Evolutionary conservation across 2,113 vertebrate genomes (phyloP).

Genomic region (Pseudorasbora parva): DNA sequence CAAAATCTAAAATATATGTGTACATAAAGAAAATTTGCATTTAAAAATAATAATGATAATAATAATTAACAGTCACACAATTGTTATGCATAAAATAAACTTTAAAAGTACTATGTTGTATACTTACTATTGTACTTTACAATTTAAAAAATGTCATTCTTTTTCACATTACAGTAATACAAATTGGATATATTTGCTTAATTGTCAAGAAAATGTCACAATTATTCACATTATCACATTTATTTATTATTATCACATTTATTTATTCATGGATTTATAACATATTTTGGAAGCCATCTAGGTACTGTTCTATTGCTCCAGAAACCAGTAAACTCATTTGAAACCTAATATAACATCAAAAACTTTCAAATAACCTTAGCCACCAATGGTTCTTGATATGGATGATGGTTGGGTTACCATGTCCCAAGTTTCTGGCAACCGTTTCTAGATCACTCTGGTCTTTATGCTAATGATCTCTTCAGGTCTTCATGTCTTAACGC

Average conservation of each 20-base stretch:
- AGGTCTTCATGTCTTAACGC: constrained; percentile 6
- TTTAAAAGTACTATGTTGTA: too few species aligned
- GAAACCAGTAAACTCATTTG: background rate
- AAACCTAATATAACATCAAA: background rate
- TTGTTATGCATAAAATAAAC: too few species aligned
- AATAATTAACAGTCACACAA: too few species aligned
- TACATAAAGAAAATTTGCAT: too few species aligned
- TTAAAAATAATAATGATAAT: too few species aligned
- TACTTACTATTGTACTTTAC: background rate
- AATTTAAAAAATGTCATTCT: background rate
- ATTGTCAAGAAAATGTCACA: background rate
- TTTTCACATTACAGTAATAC: background rate
- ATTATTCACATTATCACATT: too few species aligned
- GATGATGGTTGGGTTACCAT: background rate
- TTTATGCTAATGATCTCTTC: background rate
- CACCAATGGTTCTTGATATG: background rate
- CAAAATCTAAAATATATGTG: too few species aligned
- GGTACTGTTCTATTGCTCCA: background rate
- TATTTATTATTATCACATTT: too few species aligned
- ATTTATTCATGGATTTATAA: too few species aligned
- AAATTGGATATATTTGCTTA: background rate
- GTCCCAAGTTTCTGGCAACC: background rate
- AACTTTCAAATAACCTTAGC: background rate
- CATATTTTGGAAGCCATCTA: background rate
- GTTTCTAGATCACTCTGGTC: background rate